Percentiles rank a stretch among this genome's conserved stretches.
These are phyloP conservation scores for Peromyscus melanophrys DNA, from an alignment of 2,797 vertebrate genomes.

Conservation along the genomic window DNA sequence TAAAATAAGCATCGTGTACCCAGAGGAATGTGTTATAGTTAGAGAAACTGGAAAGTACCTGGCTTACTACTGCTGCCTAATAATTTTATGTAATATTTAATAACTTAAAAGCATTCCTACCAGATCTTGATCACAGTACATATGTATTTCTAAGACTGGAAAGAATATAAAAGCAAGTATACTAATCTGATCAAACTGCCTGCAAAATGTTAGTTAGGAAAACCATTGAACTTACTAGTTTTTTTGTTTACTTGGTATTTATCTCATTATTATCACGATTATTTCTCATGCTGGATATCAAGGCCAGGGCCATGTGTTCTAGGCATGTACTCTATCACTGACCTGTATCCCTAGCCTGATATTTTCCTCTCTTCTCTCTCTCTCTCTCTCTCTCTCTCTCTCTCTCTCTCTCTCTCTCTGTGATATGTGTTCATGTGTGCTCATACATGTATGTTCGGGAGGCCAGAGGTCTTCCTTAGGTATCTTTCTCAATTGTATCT, in stretches of 20 bases:
- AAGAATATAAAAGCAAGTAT: neutral
- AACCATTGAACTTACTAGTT: neutral
- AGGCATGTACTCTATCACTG: neutral
- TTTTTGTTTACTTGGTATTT: neutral
- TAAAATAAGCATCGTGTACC: neutral
- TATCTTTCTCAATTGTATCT: neutral
- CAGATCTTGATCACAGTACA: neutral
- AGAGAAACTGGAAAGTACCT: constrained; percentile 14
- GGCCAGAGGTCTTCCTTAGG: neutral
- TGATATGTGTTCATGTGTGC: neutral
- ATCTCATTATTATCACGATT: neutral
- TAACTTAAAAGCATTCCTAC: neutral
- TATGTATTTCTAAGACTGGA: neutral
- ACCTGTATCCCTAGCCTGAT: neutral
- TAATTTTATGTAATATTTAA: constrained; percentile 14
- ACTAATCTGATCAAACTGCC: neutral
- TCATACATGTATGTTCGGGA: neutral
- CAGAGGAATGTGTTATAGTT: neutral
- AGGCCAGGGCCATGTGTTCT: neutral
- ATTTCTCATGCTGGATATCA: neutral
- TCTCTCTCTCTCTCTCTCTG: neutral
- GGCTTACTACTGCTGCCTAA: constrained; percentile 37
- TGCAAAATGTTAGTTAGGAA: neutral
- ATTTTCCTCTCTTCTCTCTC: neutral
- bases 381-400: neutral